A percentile compares a stretch with the other conserved stretches of the same genome.
These are phyloP conservation scores for Thymallus thymallus DNA, from an alignment of 2,113 vertebrate species.

Conservation along the genomic window DNA sequence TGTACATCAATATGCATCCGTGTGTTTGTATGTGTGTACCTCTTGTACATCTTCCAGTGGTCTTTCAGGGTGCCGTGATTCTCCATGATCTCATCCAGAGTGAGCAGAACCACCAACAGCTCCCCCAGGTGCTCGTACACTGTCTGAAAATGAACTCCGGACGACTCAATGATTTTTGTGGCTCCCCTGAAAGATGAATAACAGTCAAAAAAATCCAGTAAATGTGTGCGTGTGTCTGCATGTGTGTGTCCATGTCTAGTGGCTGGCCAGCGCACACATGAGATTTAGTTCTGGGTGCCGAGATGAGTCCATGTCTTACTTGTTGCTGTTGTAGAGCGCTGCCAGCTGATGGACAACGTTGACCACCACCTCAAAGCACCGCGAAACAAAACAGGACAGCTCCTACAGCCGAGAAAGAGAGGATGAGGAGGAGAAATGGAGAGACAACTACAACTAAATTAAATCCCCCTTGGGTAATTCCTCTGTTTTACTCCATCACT, in stretches of 20 bases:
- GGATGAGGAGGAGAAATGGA: neutral
- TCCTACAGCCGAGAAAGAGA: constrained; percentile 71
- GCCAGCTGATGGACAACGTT: constrained; percentile 94
- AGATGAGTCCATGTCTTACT: constrained; percentile 74
- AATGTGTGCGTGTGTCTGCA: neutral
- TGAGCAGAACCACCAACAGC: constrained; percentile 86
- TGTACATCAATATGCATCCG: neutral
- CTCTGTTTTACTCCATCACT: neutral
- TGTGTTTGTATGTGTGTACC: constrained; percentile 66
- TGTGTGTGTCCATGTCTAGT: neutral
- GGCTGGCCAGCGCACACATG: neutral
- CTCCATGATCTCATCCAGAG: constrained; percentile 94
- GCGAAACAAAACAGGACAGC: constrained; percentile 93
- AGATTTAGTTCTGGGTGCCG: neutral
- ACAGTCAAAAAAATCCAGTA: constrained; percentile 37
- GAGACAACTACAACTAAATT: no score
- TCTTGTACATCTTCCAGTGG: constrained; percentile 99
- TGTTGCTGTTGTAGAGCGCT: constrained; percentile 93
- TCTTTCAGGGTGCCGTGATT: constrained; percentile 92
- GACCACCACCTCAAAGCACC: constrained; percentile 95
- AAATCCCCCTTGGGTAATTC: neutral
- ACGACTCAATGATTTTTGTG: constrained; percentile 94
- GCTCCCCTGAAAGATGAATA: constrained; percentile 74
- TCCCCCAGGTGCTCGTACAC: constrained; percentile 96
- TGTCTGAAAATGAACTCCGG: constrained; percentile 97